Percentiles rank a stretch among this genome's conserved stretches.
These are phyloP conservation scores for Alethe diademata DNA, from an alignment of 2,113 vertebrate genomes.

Conservation along the genomic window DNA sequence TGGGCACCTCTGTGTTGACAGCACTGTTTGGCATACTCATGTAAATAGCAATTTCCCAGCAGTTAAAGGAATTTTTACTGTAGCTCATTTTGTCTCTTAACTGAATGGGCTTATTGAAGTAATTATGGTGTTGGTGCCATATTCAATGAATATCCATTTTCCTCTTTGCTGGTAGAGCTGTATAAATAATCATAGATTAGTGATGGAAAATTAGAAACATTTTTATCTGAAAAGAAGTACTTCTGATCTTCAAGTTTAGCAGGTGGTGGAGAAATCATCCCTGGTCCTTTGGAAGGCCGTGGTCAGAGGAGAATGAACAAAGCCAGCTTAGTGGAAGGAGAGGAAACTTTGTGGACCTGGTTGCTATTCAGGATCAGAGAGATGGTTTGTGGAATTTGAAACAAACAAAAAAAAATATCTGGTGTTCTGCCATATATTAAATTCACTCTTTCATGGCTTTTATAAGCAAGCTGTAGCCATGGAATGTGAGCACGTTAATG, in stretches of 20 bases:
- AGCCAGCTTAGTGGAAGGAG: neutral
- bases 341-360: neutral
- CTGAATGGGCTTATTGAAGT: neutral
- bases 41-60: neutral
- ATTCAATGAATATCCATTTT: neutral
- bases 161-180: neutral
- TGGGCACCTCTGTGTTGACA: neutral
- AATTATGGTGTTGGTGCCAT: neutral
- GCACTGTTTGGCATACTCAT: neutral
- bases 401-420: neutral
- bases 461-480: neutral
- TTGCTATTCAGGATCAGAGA: neutral
- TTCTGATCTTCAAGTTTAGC: neutral
- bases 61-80: neutral
- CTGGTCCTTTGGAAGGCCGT: neutral
- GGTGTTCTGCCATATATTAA: neutral
- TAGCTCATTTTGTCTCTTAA: neutral
- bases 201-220: neutral
- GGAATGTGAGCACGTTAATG: neutral
- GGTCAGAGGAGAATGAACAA: neutral
- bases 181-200: neutral
- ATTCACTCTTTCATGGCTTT: neutral
- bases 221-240: neutral
- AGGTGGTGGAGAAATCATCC: neutral
- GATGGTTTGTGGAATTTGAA: neutral